These are phyloP conservation scores for Drosophila emarginata DNA, from an alignment of 2,888 invertebrate genomes.

Conservation along the genomic window DNA sequence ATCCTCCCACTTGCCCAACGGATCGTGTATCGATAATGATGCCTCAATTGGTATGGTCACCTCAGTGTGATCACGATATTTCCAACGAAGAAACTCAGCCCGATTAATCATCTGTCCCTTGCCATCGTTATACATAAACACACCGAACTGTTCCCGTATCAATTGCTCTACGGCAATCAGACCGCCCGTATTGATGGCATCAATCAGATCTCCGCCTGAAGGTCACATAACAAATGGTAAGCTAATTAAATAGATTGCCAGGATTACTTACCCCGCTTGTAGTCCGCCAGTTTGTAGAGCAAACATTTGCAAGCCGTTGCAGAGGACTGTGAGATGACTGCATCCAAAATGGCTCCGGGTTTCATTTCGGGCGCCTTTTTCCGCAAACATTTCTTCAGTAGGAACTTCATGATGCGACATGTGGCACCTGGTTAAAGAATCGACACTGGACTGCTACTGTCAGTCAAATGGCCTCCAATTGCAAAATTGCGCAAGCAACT, in stretches of 20 bases:
- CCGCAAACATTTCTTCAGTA: conserved; percentile 80
- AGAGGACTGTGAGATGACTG: conserved; percentile 92
- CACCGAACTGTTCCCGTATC: conserved; percentile 92
- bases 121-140: conserved; percentile 94
- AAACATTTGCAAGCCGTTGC: conserved; percentile 93
- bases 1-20: conserved; percentile 93
- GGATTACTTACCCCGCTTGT: conserved; percentile 88
- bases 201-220: conserved; percentile 91
- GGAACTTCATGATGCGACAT: conserved; percentile 70
- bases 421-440: background rate
- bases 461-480: conserved; percentile 10
- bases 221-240: background rate
- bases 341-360: conserved; percentile 91
- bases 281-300: conserved; percentile 93
- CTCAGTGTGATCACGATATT: conserved; percentile 92
- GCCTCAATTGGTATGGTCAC: conserved; percentile 94
- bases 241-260: background rate
- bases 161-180: conserved; percentile 92
- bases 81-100: conserved; percentile 94
- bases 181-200: conserved; percentile 93
- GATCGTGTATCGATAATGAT: conserved; percentile 92
- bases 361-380: conserved; percentile 82
- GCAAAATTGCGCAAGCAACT: conserved; percentile 39
- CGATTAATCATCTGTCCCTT: conserved; percentile 92
- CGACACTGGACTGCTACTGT: background rate